These are phyloP conservation scores for Orius laevigatus DNA, from an alignment of 1,140 invertebrate species.

Conservation along the genomic window DNA sequence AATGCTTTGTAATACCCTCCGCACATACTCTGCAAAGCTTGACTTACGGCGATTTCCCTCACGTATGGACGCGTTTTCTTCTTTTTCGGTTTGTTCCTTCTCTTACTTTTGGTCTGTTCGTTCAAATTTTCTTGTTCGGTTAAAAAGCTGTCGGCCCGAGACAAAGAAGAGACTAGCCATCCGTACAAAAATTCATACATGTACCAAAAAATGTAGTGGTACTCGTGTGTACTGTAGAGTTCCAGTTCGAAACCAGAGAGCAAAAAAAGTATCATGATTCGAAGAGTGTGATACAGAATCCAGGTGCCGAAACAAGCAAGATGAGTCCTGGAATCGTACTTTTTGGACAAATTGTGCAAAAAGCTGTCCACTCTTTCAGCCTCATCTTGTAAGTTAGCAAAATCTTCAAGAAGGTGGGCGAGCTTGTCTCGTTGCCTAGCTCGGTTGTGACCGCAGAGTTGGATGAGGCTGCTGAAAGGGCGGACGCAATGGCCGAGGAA, in stretches of 20 bases:
- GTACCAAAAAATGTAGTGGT: conserved; percentile 93
- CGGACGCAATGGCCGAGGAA: conserved; percentile 78
- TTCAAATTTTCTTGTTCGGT: conserved; percentile 51
- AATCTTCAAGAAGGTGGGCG: conserved; percentile 74
- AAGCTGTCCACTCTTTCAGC: conserved; percentile 81
- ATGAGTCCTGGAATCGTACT: conserved; percentile 52
- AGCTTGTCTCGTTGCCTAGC: conserved; percentile 88
- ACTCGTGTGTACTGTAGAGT: conserved; percentile 91
- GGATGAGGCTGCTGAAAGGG: conserved; percentile 73
- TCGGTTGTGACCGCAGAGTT: conserved; percentile 85
- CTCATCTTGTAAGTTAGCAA: conserved; percentile 84
- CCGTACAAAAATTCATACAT: conserved; percentile 88
- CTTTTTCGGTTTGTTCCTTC: conserved; percentile 32
- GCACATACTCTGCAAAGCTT: conserved; percentile 84
- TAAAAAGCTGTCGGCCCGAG: conserved; percentile 70
- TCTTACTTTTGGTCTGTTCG: conserved; percentile 25
- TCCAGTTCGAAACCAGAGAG: conserved; percentile 89
- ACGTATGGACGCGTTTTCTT: conserved; percentile 61
- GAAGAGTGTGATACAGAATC: conserved; percentile 88
- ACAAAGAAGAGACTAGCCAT: conserved; percentile 80
- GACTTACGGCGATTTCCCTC: conserved; percentile 68
- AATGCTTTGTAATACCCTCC: conserved; percentile 86
- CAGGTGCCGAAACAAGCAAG: conserved; percentile 86
- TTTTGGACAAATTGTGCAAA: conserved; percentile 52
- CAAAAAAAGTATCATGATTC: conserved; percentile 90